phyloP scores from a whole-genome alignment of 2,888 invertebrate species.

The Agrochola litura region DNA sequence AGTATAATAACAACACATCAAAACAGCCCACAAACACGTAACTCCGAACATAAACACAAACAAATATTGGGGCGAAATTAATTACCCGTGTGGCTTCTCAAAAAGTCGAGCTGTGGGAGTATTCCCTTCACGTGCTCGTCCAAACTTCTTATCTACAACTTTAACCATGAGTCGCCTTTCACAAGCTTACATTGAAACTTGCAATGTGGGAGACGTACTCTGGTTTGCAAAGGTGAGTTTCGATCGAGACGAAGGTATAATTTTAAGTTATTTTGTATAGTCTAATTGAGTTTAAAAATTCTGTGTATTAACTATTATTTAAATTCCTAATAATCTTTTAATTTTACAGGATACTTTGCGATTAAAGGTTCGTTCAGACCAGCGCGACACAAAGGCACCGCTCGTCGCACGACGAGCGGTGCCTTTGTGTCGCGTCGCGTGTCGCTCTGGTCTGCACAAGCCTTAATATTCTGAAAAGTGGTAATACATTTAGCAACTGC shows the following conservation, averaged over 20 bases:
- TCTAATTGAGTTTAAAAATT: background rate
- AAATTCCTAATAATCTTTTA: background rate
- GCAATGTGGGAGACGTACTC: constrained; percentile 29
- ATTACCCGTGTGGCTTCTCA: constrained; percentile 51
- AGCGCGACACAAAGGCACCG: too few relatives aligned
- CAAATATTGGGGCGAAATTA: constrained; percentile 54
- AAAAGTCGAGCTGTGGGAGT: constrained; percentile 42
- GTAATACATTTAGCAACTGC: background rate
- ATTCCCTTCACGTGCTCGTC: constrained; percentile 62
- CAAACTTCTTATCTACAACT: constrained; percentile 67
- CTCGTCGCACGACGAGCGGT: too few relatives aligned
- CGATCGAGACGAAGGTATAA: background rate
- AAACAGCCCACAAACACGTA: constrained; percentile 28
- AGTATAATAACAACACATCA: constrained; percentile 3
- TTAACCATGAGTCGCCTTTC: constrained; percentile 50
- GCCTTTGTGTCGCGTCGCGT: too few relatives aligned
- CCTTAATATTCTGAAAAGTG: background rate
- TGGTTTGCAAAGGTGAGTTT: constrained; percentile 9
- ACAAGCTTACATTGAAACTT: constrained; percentile 61
- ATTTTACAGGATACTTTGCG: background rate
- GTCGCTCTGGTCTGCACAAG: too few relatives aligned
- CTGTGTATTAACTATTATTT: background rate
- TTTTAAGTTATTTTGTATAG: background rate
- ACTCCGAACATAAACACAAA: constrained; percentile 31
- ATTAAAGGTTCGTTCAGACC: too few relatives aligned